phyloP scores from a whole-genome alignment of 2,797 vertebrate species.

The Bradypodion ventrale region DNA sequence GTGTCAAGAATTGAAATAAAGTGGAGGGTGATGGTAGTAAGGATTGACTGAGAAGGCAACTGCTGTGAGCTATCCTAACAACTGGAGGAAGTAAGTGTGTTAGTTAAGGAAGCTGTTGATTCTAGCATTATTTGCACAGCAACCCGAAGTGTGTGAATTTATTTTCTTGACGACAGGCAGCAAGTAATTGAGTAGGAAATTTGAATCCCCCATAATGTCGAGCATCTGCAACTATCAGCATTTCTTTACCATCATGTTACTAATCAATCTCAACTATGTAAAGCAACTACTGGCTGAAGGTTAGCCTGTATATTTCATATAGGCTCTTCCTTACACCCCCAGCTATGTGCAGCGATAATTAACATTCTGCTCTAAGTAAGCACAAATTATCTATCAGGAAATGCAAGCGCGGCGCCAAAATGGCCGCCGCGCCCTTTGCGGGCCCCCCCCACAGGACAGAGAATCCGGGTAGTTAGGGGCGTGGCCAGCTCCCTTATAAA shows the following conservation, averaged over 20 bases:
- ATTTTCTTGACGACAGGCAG: constrained; percentile 28
- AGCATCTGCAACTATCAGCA: constrained; percentile 48
- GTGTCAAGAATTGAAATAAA: constrained; percentile 43
- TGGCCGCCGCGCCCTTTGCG: no score
- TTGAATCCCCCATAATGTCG: constrained; percentile 44
- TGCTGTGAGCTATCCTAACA: constrained; percentile 59
- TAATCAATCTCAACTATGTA: constrained; percentile 23
- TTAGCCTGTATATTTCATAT: neutral
- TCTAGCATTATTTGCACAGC: constrained; percentile 58
- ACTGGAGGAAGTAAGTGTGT: constrained; percentile 56
- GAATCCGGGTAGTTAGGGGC: no score
- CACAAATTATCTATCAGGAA: neutral
- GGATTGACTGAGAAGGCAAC: constrained; percentile 49
- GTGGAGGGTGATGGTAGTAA: constrained; percentile 29
- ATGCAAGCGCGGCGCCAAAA: no score
- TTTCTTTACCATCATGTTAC: constrained; percentile 47
- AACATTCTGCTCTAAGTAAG: neutral
- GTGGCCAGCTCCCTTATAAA: no score
- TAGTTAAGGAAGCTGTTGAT: constrained; percentile 63
- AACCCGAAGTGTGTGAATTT: constrained; percentile 52
- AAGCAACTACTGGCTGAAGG: constrained; percentile 19
- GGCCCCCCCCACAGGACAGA: no score
- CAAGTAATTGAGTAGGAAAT: constrained; percentile 36
- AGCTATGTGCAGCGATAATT: neutral
- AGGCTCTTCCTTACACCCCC: no score